Base-by-base conservation (phyloP, 1,140 invertebrate species). In the Bombus huntii region DNA sequence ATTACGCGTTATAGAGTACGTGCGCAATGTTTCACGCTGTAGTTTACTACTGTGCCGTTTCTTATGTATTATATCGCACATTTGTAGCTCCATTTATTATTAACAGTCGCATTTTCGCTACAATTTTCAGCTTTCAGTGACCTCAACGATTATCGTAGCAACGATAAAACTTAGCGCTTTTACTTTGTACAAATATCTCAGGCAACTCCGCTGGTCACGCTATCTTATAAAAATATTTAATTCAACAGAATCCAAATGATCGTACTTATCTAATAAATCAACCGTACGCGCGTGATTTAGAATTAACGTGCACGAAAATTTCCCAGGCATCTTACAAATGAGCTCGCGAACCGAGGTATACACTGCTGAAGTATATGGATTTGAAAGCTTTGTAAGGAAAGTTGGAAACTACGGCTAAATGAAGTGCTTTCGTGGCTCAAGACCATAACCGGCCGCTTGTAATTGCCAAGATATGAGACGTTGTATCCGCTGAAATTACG, bases 1-100 rank as follows among this genome's bases (percentile, higher is more conserved):
- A 88, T 89, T 86, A 88, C 47, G 25, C 13, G 42, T 47, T 68
- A 42, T 42, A 76, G 42, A 53, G 18, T 65, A 76, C 18, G 15
- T n/a, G 22, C 28, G 44, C 28, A 31, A 1, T 28, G 47, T 47
- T 28, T 53, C 62, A 66, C 73, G 13, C 39, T 5, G 9, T n/a
- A 42, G 0, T 71, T 71, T 53, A 57, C 42, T 44, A 47, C 15
- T 6, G 5, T 6, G 18, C 18, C 44, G n/a, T 87, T 62, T n/a
- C 37, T n/a, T 81, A 47, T 71, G 37, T 71, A 57, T 70, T n/a
- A 57, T 31, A 28, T 66, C 39, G 62, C 13, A 8, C 76, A 34
- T 34, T 53, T 39, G n/a, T 28, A 68, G 22, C 31, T 39, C 18
- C 18, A 44, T 57, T 3, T 31, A 76, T 74, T 62, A 25, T 78